Percentiles rank a stretch among this genome's conserved stretches.
Conservation (phyloP, 2,797 vertebrate species). For the Sparidentex hasta region DNA sequence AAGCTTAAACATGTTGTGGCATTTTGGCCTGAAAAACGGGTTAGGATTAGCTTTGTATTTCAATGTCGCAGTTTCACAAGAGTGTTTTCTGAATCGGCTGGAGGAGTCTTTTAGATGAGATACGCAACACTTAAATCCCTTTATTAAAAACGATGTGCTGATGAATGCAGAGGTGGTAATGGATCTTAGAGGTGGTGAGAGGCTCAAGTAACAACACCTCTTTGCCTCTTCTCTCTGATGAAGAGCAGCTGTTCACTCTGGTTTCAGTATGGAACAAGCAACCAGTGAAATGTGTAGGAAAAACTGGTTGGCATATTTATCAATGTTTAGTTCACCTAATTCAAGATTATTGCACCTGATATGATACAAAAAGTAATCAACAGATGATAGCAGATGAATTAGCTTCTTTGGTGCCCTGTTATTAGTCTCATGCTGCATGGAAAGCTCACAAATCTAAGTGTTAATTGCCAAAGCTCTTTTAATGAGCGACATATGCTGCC, state of each 20-base stretch:
- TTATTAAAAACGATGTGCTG: not conserved
- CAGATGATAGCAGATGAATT: not conserved
- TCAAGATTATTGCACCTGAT: not conserved
- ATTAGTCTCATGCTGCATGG: conserved; percentile 12
- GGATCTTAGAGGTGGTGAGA: not conserved
- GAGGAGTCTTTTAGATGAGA: not conserved
- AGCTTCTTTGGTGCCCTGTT: not conserved
- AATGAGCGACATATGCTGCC: conserved; percentile 3
- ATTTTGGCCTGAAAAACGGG: not conserved
- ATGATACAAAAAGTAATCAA: not conserved
- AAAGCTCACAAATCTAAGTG: conserved; percentile 2
- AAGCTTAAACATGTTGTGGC: not conserved
- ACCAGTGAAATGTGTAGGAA: not conserved
- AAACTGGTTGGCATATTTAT: not conserved
- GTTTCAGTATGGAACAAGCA: not conserved
- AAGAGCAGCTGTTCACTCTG: not conserved
- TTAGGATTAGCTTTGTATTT: not conserved
- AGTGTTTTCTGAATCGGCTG: not conserved
- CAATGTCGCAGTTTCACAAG: not conserved
- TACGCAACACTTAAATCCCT: not conserved
- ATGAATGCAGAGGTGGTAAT: conserved; percentile 24
- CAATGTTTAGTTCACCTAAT: not conserved
- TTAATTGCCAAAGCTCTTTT: conserved; percentile 1
- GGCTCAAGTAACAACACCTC: not conserved
- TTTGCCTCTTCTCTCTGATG: not conserved